These are phyloP conservation scores for Athene noctua DNA, from an alignment of 2,113 vertebrate genomes.

Conservation along the genomic window DNA sequence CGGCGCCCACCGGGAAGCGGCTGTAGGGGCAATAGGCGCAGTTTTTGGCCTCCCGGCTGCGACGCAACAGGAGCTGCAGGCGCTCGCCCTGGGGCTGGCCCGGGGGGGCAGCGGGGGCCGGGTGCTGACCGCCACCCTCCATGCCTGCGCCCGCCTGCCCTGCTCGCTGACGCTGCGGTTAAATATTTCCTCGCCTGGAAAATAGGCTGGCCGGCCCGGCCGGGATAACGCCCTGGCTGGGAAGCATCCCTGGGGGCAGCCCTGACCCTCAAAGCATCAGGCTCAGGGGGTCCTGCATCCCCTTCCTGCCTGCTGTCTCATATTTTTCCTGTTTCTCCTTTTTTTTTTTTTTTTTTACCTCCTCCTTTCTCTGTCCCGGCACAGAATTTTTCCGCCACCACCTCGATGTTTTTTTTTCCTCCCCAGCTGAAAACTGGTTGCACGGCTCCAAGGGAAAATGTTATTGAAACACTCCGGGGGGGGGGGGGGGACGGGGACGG, in stretches of 20 bases:
- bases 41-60: conserved; percentile 80
- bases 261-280: not conserved
- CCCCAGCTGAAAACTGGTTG: not conserved
- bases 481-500: too few relatives aligned
- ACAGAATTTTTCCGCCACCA: rapidly evolving
- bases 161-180: conserved; percentile 9
- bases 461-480: not conserved
- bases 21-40: conserved; percentile 92
- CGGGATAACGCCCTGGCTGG: not conserved
- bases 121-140: not conserved
- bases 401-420: not conserved
- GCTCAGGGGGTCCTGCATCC: rapidly evolving
- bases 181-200: conserved; percentile 51
- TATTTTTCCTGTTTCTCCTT: not conserved
- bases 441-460: not conserved
- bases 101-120: not conserved
- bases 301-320: not conserved
- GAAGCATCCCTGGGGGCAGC: not conserved
- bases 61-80: conserved; percentile 76
- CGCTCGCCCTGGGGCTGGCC: not conserved
- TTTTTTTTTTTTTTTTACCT: not conserved
- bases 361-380: not conserved
- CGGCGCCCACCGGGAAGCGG: conserved; percentile 87
- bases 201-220: not conserved
- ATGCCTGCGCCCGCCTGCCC: conserved; percentile 11